A percentile compares a stretch with the other conserved stretches of the same genome.
phyloP scores from a whole-genome alignment of 2,113 vertebrate genomes.

The Lepisosteus osseus region DNA sequence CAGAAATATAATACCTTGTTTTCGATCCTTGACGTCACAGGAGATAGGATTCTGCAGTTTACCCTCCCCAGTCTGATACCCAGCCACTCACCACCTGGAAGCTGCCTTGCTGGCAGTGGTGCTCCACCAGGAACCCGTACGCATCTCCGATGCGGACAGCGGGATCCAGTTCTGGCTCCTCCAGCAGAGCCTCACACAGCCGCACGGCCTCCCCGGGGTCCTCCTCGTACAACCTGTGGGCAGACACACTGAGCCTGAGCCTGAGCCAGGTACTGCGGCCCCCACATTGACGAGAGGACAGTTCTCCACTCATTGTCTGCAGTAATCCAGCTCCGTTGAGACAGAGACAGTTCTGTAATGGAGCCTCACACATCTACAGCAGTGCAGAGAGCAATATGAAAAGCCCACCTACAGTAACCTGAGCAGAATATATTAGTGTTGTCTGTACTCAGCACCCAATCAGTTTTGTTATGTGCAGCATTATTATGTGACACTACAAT shows the following conservation, averaged over 20 bases:
- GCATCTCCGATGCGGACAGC: conserved; percentile 76
- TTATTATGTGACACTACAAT: no score
- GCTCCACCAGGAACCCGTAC: conserved; percentile 79
- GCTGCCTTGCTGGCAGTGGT: conserved; percentile 69
- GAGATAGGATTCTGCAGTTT: not conserved
- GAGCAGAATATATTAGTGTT: no score
- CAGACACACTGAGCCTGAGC: not conserved
- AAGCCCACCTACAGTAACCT: no score
- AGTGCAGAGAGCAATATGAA: not conserved
- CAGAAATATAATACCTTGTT: no score
- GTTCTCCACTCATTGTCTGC: no score
- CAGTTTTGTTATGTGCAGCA: no score
- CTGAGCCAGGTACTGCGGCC: not conserved
- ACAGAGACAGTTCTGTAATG: no score
- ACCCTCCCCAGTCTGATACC: not conserved
- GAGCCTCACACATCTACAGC: not conserved
- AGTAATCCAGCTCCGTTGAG: no score
- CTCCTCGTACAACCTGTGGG: conserved; percentile 71
- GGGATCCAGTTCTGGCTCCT: conserved; percentile 74
- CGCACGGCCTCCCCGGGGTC: conserved; percentile 74
- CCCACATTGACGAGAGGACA: no score
- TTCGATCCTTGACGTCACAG: not conserved
- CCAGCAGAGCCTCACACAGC: conserved; percentile 80
- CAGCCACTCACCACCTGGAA: conserved; percentile 66
- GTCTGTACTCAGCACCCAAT: no score